Evolutionary conservation across 2,888 invertebrate species (phyloP).

Genomic region (Habrosyne pyritoides): DNA sequence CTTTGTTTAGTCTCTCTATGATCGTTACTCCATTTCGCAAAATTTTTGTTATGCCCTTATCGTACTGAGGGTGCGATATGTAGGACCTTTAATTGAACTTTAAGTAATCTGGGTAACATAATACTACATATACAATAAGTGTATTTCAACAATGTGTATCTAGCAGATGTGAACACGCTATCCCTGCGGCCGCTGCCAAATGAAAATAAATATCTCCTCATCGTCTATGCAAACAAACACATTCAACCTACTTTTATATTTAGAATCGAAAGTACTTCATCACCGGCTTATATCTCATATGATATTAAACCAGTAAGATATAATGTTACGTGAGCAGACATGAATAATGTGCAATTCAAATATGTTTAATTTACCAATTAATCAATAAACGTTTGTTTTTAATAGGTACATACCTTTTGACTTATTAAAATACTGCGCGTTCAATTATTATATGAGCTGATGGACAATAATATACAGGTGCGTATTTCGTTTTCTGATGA

Average conservation of each 20-base stretch:
- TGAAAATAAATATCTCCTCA: constrained; percentile 72
- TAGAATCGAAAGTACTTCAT: constrained; percentile 50
- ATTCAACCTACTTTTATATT: constrained; percentile 65
- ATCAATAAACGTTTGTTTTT: neutral
- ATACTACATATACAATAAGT: constrained; percentile 32
- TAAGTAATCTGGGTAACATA: neutral
- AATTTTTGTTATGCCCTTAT: too few species aligned
- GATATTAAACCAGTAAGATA: constrained; percentile 12
- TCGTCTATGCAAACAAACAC: constrained; percentile 61
- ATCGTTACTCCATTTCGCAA: too few species aligned
- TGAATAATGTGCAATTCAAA: neutral
- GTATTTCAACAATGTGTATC: constrained; percentile 35
- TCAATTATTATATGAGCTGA: too few species aligned
- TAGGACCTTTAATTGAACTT: neutral
- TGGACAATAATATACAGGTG: too few species aligned
- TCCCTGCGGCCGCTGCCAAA: constrained; percentile 52
- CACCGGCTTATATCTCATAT: constrained; percentile 45
- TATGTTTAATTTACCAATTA: neutral
- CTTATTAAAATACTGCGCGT: neutral
- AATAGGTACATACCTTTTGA: neutral
- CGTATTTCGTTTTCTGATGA: too few species aligned
- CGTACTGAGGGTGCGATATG: too few species aligned
- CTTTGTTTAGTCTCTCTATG: too few species aligned
- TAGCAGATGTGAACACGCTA: constrained; percentile 50
- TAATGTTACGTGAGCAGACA: constrained; percentile 5